Percentiles rank a stretch among this genome's conserved stretches.
These are phyloP conservation scores for Ennomos quercinarius DNA, from an alignment of 2,888 invertebrate species.

Conservation along the genomic window DNA sequence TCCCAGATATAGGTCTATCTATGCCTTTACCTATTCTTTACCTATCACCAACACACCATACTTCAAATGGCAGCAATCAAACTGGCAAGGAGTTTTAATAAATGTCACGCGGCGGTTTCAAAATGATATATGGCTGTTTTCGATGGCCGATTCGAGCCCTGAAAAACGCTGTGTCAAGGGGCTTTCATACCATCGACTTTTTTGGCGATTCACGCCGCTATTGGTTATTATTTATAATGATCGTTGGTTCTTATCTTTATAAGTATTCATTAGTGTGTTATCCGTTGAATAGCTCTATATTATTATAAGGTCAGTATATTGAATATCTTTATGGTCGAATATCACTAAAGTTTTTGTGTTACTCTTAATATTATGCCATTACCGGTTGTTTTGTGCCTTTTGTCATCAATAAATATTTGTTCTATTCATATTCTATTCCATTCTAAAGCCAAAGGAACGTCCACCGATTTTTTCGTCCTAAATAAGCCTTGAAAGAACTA, in stretches of 20 bases:
- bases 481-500: too few relatives aligned
- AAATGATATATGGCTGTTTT: conserved; percentile 70
- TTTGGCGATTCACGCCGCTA: conserved; percentile 61
- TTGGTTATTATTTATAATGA: conserved; percentile 53
- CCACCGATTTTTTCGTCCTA: too few relatives aligned
- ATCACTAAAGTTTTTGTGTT: too few relatives aligned
- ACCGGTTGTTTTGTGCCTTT: too few relatives aligned
- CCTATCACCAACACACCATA: conserved; percentile 16
- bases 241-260: conserved; percentile 37
- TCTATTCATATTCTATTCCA: too few relatives aligned
- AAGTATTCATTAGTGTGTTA: conserved; percentile 19
- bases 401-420: too few relatives aligned
- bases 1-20: too few relatives aligned
- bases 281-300: conserved; percentile 18
- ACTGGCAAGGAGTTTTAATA: conserved; percentile 66
- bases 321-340: too few relatives aligned
- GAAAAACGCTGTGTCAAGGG: conserved; percentile 68
- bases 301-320: conserved; percentile 2
- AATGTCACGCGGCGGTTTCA: conserved; percentile 64
- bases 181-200: conserved; percentile 61
- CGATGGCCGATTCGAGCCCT: conserved; percentile 51
- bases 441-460: too few relatives aligned
- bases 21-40: too few relatives aligned
- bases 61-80: conserved; percentile 60
- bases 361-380: too few relatives aligned